Evolutionary conservation across 2,888 invertebrate genomes (phyloP).

Genomic region (Torymus auratus): DNA sequence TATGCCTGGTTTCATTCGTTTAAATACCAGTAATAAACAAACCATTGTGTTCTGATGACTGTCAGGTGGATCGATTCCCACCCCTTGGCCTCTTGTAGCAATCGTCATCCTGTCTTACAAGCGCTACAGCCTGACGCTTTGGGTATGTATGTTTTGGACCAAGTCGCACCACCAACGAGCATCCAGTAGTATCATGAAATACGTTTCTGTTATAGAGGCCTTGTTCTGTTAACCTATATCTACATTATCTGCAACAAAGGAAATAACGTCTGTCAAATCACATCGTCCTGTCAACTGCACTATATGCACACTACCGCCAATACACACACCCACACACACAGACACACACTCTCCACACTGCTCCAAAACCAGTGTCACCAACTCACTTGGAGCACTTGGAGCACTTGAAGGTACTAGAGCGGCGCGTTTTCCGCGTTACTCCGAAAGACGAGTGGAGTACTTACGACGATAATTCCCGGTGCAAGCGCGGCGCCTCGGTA

Average conservation of each 20-base stretch:
- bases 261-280: constrained; percentile 23
- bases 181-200: constrained; percentile 76
- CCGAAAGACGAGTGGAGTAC: no score
- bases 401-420: no score
- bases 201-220: constrained; percentile 70
- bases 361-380: no score
- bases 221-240: constrained; percentile 72
- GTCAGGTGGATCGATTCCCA: constrained; percentile 80
- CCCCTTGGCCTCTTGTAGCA: constrained; percentile 81
- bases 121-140: constrained; percentile 67
- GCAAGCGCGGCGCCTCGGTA: no score
- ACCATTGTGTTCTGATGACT: constrained; percentile 75
- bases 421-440: no score
- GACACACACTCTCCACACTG: no score
- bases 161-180: constrained; percentile 71
- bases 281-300: no score
- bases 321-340: no score
- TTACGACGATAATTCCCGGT: no score
- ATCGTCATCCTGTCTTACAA: constrained; percentile 79
- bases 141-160: constrained; percentile 69
- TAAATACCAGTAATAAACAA: constrained; percentile 31
- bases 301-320: no score
- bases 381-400: no score
- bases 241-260: constrained; percentile 76
- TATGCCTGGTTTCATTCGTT: not conserved